These are phyloP conservation scores for Tetranychus piercei DNA, from an alignment of 2,888 invertebrate genomes.

Conservation along the genomic window DNA sequence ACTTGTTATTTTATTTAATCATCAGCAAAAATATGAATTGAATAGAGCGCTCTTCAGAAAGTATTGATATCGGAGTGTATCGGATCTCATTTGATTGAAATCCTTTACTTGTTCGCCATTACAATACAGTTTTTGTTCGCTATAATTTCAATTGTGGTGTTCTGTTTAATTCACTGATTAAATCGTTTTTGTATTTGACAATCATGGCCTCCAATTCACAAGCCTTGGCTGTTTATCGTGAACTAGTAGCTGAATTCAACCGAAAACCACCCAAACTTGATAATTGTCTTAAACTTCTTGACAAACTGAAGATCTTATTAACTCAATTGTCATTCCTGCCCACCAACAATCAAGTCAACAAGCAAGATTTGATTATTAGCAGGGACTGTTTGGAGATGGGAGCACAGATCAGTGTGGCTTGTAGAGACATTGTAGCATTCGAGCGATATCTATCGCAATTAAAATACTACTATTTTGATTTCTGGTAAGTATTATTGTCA, in stretches of 20 bases:
- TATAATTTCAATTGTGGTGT: too few species aligned
- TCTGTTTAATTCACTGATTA: too few species aligned
- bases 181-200: neutral
- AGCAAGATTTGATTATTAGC: slow-evolving; percentile 55
- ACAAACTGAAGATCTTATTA: slow-evolving; percentile 58
- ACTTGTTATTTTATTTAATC: too few species aligned
- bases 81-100: too few species aligned
- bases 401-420: slow-evolving; percentile 82
- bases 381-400: slow-evolving; percentile 81
- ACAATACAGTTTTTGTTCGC: too few species aligned
- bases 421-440: slow-evolving; percentile 79
- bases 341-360: slow-evolving; percentile 48
- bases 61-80: too few species aligned
- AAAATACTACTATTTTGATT: slow-evolving; percentile 92
- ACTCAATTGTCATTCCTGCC: slow-evolving; percentile 68
- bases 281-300: neutral
- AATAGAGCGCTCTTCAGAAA: too few species aligned
- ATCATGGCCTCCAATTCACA: neutral
- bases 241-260: neutral
- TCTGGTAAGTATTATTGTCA: slow-evolving; percentile 42
- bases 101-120: too few species aligned
- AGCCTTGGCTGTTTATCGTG: neutral
- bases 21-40: too few species aligned
- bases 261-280: neutral
- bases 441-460: slow-evolving; percentile 93